These are phyloP conservation scores for Eupsittula cactorum DNA, from an alignment of 2,113 vertebrate genomes.

Conservation along the genomic window DNA sequence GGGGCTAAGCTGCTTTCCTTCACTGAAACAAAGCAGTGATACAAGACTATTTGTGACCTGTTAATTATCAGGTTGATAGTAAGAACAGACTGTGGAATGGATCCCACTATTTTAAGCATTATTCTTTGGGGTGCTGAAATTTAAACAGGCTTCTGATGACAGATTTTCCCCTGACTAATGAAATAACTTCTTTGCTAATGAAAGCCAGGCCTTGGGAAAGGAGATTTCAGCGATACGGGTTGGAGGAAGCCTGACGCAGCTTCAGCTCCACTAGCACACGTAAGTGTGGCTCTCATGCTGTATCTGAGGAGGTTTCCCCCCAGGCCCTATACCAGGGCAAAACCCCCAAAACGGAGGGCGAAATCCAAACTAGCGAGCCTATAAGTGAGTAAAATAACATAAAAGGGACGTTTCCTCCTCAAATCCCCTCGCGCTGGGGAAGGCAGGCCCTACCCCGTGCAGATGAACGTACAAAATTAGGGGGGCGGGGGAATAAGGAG, in stretches of 20 bases:
- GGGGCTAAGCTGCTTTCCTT: background rate
- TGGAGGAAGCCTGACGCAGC: background rate
- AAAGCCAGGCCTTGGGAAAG: constrained; percentile 39
- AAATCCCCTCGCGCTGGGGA: accelerated
- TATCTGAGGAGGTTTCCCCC: background rate
- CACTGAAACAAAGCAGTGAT: background rate
- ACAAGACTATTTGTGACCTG: constrained; percentile 5
- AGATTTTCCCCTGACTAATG: constrained; percentile 5
- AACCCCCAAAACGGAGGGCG: accelerated
- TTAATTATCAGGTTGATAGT: constrained; percentile 36
- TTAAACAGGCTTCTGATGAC: constrained; percentile 55
- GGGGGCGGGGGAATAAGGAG: background rate
- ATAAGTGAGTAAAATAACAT: accelerated
- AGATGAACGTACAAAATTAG: background rate
- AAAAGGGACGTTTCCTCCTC: background rate
- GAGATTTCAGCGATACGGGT: background rate
- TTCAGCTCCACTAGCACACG: accelerated
- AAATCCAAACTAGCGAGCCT: background rate
- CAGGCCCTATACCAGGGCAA: accelerated
- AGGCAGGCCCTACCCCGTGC: background rate
- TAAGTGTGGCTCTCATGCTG: accelerated
- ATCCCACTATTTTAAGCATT: constrained; percentile 37
- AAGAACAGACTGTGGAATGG: background rate
- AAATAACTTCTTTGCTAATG: constrained; percentile 53
- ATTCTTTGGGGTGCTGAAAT: constrained; percentile 65